A percentile compares a stretch with the other conserved stretches of the same genome.
phyloP scores from a whole-genome alignment of 1,140 invertebrate species.

The Pseudoatta argentina region DNA sequence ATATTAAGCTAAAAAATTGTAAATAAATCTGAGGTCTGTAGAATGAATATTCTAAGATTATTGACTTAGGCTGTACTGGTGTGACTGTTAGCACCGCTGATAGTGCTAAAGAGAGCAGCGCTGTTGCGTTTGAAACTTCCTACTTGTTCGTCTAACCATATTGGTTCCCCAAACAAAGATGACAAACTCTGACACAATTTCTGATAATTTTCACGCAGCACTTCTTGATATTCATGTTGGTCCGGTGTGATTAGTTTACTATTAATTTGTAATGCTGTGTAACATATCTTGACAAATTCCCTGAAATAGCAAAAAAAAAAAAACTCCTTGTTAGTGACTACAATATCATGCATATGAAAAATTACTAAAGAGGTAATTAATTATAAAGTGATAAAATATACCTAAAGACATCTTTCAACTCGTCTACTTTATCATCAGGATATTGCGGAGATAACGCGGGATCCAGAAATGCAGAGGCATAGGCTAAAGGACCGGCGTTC shows the following conservation, averaged over 20 bases:
- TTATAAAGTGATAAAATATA: slow-evolving; percentile 81
- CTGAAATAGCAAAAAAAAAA: slow-evolving; percentile 86
- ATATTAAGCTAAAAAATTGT: slow-evolving; percentile 22
- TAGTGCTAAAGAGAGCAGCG: slow-evolving; percentile 89
- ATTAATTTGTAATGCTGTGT: slow-evolving; percentile 95
- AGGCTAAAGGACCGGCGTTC: slow-evolving; percentile 97
- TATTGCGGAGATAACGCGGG: slow-evolving; percentile 89
- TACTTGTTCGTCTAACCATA: slow-evolving; percentile 89
- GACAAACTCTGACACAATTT: slow-evolving; percentile 94
- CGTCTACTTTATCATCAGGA: slow-evolving; percentile 93
- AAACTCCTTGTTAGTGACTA: neutral
- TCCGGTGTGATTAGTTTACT: slow-evolving; percentile 93
- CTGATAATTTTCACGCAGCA: slow-evolving; percentile 93
- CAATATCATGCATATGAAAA: neutral
- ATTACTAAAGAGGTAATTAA: too few relatives aligned
- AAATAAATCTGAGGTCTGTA: slow-evolving; percentile 38
- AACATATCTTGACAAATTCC: slow-evolving; percentile 95
- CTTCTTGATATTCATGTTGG: slow-evolving; percentile 96
- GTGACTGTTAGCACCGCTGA: slow-evolving; percentile 89
- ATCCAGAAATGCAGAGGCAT: slow-evolving; percentile 96
- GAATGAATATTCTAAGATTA: slow-evolving; percentile 34
- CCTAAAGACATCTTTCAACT: slow-evolving; percentile 94
- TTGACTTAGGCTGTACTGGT: slow-evolving; percentile 88
- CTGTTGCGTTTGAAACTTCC: slow-evolving; percentile 89
- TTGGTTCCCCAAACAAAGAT: slow-evolving; percentile 89